Base-by-base conservation (phyloP, 1,140 invertebrate genomes). In the Macrocentrus cingulum region DNA sequence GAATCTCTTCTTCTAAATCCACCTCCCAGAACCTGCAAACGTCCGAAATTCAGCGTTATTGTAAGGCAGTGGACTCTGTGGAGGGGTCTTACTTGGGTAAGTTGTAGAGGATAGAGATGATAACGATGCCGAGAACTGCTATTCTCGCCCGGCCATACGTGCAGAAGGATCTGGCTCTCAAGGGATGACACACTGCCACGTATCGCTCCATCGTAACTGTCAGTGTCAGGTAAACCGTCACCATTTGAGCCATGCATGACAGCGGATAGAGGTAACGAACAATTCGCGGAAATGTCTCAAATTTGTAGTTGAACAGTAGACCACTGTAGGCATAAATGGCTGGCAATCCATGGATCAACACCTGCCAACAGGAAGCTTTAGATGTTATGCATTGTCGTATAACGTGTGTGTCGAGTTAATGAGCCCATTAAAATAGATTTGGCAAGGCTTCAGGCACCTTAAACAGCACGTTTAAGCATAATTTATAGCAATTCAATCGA, bases 171-270 rank as follows among this genome's bases (percentile, higher is more conserved):
- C 92, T 84, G 0, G 94, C 94, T 59, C 86, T 84, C 6, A 98
- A 80, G 0, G 95, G 95, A 77, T 97, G 92, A 71, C 95, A 98
- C 0, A 99, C 96, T 1, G 95, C 96, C 36, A 98, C 91, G 80
- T 95, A 98, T 42, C 96, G 84, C 77, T 99, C 96, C 63, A 97
- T 84, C 0, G 96, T 98, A 34, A 98, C 96, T 1, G 92, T 93
- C 42, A 98, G 85, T 0, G 96, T 98, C 61, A 97, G 84, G 81
- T 97, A 99, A 41, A 97, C 92, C 13, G 93, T 95, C 22, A 92
- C 93, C 34, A 94, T 96, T 74, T 94, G 95, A 11, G 92, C 91
- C 4, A 90, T 90, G 66, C 92, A 85, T 1, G 90, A 92, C 9
- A 97, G 74, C 0, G 95, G 94, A 74, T 92, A 98, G 2, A 94